These are phyloP conservation scores for Pollenia griseotomentosa DNA, from an alignment of 2,888 invertebrate species.

Conservation along the genomic window DNA sequence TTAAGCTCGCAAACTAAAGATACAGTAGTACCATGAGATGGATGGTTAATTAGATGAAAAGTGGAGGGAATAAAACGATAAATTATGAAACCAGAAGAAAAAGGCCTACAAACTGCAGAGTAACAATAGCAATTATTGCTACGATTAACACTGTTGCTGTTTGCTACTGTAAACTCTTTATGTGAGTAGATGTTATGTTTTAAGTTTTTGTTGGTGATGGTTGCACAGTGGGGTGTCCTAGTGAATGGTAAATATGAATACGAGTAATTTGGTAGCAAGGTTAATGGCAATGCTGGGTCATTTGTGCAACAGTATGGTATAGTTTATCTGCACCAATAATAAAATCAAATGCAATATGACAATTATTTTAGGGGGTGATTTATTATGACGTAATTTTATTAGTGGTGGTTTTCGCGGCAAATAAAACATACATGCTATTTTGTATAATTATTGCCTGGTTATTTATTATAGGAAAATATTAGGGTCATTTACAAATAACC, in stretches of 20 bases:
- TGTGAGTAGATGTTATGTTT: neutral
- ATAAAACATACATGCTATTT: no score
- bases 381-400: no score
- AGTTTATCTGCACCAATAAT: no score
- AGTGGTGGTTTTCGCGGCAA: no score
- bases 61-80: neutral
- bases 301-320: neutral
- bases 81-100: constrained; percentile 11
- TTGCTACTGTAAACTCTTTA: constrained; percentile 18
- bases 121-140: constrained; percentile 43
- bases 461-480: no score
- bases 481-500: no score
- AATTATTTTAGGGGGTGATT: no score
- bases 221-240: constrained; percentile 11
- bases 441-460: no score
- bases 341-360: no score
- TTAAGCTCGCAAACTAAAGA: constrained; percentile 4
- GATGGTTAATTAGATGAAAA: constrained; percentile 47
- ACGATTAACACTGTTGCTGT: constrained; percentile 9
- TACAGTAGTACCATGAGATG: neutral
- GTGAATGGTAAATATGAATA: neutral
- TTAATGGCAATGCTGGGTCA: neutral
- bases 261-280: neutral
- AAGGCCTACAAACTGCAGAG: constrained; percentile 22
- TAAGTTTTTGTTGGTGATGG: neutral